Base-by-base conservation (phyloP, 2,888 invertebrate genomes). In the Tryphoninae sp. region DNA sequence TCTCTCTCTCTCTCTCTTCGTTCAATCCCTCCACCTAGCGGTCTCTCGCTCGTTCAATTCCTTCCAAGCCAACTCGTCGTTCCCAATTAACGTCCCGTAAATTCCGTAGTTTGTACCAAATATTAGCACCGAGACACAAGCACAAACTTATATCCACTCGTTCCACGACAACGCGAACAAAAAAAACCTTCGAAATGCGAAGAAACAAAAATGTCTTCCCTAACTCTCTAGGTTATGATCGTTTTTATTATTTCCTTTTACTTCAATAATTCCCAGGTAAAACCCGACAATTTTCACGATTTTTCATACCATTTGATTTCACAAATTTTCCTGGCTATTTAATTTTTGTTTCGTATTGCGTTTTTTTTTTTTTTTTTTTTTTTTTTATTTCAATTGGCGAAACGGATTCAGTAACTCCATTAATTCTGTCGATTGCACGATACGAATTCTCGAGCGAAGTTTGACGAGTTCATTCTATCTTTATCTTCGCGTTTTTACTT, bases 31-130 rank as follows among this genome's bases (percentile, higher is more conserved):
- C 33, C 33, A 33, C 33, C 33, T 33, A 33, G 33, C 62, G 58
- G 55, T 53, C 49, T 77, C 67, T 62, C 42, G n/a, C 59, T 65
- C 53, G 19, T 51, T 49, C 26, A 55, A 51, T 51, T 16, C 16
- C 4, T 51, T 51, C 51, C 16, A 51, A 6, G 68, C 33, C 64
- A 40, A 45, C 64, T 62, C 58, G 62, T 62, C 58, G 62, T 59
- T 73, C 23, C 22, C 72, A 82, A 79, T 82, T 82, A 82, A 61
- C 81, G 76, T 64, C 68, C 58, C 72, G 78, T 75, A 67, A 81
- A 75, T 71, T 79, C 64, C 33, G 55, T 72, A 55, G 72, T 82
- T 79, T 82, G 79, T 73, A 68, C 64, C 64, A 16, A 51, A 58
- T 51, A 73, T 82, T 82, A 82, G 62, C 82, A 65, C 68, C 76